phyloP scores from a whole-genome alignment of 2,113 vertebrate genomes.

The Boleophthalmus pectinirostris region DNA sequence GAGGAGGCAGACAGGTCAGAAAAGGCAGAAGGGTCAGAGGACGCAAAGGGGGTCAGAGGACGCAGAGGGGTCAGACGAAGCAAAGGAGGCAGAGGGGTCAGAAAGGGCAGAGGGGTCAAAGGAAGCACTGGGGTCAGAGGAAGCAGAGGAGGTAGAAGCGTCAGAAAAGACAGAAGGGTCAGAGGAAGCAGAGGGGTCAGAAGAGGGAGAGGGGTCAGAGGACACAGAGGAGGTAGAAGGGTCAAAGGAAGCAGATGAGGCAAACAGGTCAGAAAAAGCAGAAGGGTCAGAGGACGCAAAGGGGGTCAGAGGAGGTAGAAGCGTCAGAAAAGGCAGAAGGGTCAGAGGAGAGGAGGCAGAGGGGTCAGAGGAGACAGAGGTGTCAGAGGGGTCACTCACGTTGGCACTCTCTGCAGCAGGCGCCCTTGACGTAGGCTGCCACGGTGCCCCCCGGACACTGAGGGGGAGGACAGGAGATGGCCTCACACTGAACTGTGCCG shows the following conservation, averaged over 20 bases:
- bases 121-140: not conserved
- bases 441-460: slow-evolving; percentile 85
- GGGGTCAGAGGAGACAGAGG: no score
- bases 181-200: not conserved
- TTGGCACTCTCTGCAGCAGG: slow-evolving; percentile 95
- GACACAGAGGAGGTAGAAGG: not conserved
- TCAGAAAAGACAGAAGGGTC: slow-evolving; percentile 5
- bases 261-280: slow-evolving; percentile 6
- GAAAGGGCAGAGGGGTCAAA: slow-evolving; percentile 8
- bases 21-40: slow-evolving; percentile 9
- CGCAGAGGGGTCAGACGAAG: not conserved
- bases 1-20: no score
- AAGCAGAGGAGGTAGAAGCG: not conserved
- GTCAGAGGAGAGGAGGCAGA: not conserved
- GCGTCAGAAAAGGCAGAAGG: slow-evolving; percentile 3
- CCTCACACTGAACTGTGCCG: slow-evolving; percentile 89
- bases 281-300: not conserved
- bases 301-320: no score
- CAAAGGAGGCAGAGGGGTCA: no score
- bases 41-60: not conserved
- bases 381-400: slow-evolving; percentile 90
- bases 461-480: slow-evolving; percentile 82
- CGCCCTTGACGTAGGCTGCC: slow-evolving; percentile 86
- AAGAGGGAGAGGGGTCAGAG: not conserved
- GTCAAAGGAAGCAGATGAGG: no score